Evolutionary conservation across 2,113 vertebrate species (phyloP).

Genomic region (Callithrix jacchus): DNA sequence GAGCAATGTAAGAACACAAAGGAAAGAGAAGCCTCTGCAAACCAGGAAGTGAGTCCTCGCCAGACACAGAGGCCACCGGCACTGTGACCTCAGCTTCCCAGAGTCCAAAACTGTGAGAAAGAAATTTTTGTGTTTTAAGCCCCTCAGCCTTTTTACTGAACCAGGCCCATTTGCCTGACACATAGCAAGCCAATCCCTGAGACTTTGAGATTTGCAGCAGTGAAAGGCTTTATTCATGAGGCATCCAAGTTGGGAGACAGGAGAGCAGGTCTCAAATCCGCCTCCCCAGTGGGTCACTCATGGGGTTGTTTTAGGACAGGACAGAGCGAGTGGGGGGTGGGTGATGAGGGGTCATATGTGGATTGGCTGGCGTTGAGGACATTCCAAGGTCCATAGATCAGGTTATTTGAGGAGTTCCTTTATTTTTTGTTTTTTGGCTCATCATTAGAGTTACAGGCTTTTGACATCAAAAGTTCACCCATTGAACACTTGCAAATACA

Average conservation of each 20-base stretch:
- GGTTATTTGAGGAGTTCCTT: neutral
- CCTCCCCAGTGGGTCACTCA: neutral
- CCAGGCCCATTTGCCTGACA: neutral
- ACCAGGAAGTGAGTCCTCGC: too few relatives aligned
- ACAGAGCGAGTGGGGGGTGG: neutral
- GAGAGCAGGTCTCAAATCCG: neutral
- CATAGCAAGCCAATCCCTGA: neutral
- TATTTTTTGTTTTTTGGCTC: too few relatives aligned
- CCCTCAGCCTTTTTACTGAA: neutral
- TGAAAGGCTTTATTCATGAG: neutral
- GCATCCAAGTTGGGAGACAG: neutral
- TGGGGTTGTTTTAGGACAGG: too few relatives aligned
- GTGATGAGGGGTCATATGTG: neutral
- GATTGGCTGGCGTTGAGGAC: neutral
- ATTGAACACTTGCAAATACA: neutral
- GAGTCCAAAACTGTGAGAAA: neutral
- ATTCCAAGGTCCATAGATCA: neutral
- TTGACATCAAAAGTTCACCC: neutral
- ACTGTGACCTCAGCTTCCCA: neutral
- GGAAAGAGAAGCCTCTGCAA: neutral
- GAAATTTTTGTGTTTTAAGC: neutral
- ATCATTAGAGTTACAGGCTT: too few relatives aligned
- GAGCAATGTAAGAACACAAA: neutral
- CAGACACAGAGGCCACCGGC: too few relatives aligned
- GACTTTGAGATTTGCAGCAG: neutral